Evolutionary conservation across 2,888 invertebrate genomes (phyloP), one percentile per base, ranked within the genome.

Genomic region (Andrena praecox): DNA sequence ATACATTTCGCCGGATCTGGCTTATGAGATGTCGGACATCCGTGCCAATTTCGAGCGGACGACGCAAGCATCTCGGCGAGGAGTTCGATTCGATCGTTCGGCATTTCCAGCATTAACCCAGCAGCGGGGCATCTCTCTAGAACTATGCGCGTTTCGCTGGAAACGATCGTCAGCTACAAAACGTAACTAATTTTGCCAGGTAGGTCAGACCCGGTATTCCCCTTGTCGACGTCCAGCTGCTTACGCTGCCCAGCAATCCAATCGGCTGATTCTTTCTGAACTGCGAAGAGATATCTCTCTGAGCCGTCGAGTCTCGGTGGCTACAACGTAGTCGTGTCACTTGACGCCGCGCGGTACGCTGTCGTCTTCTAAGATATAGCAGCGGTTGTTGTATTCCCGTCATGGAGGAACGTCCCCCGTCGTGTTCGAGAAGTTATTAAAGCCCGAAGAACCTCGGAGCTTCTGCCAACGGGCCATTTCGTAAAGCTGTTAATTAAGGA

Each of bases 401-500:
- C 52, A 50, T 60, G 52, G 50, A 50, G 62, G 50, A 69, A 29
- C 48, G 54, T 35, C 76, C 31, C 12, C 48, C 20, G n/a, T 24
- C 29, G 31, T 56, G 56, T 78, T 62, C 67, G 48, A 62, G 66
- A 29, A 20, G 73, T 60, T 64, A 68, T 76, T 42, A 76, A 62
- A 73, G 78, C 73, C 56, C 77, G 52, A 75, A 75, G 80, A 74
- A 82, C 77, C 80, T 69, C 59, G 31, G 74, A 35, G 66, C 60
- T 73, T 77, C 68, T 59, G 80, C 85, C 85, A 71, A 76, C 87
- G 75, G 62, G 74, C 81, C 75, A 77, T 87, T 85, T 83, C 76
- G 74, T 73, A 69, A 84, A 85, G 77, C 85, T 77, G 87, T 87
- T 87, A 85, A 87, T 87, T 87, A 87, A 87, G 84, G 71, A 71